Evolutionary conservation across 2,888 invertebrate species (phyloP).

Genomic region (Polia nebulosa): DNA sequence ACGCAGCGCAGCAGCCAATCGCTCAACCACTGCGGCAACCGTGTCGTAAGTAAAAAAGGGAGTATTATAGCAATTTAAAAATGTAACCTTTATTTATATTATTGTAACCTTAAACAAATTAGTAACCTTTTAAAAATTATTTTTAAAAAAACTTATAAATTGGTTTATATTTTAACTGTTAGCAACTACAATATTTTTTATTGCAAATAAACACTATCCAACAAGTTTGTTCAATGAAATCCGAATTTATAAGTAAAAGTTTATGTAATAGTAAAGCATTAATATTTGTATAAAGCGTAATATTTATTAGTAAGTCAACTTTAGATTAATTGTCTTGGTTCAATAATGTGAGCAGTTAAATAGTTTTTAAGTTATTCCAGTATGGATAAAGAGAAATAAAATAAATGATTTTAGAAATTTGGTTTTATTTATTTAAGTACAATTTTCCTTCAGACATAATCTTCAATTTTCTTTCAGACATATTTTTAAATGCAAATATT

Average conservation of each 20-base stretch:
- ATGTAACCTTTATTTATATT: neutral
- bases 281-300: constrained; percentile 60
- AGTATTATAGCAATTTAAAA: constrained; percentile 3
- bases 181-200: no score
- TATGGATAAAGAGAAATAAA: constrained; percentile 52
- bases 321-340: constrained; percentile 33
- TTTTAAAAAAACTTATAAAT: no score
- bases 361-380: constrained; percentile 56
- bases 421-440: constrained; percentile 19
- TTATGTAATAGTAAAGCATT: constrained; percentile 43
- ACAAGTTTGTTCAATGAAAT: constrained; percentile 48
- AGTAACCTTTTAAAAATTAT: no score
- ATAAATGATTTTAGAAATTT: constrained; percentile 42
- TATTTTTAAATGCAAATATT: no score
- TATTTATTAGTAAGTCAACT: constrained; percentile 60
- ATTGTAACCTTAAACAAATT: no score
- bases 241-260: constrained; percentile 62
- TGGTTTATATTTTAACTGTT: no score
- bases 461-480: no score
- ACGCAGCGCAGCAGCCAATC: no score
- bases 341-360: constrained; percentile 51
- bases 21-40: no score
- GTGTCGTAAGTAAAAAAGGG: neutral
- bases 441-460: neutral
- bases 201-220: neutral